phyloP scores from a whole-genome alignment of 2,113 vertebrate genomes.

The Oncorhynchus mykiss region DNA sequence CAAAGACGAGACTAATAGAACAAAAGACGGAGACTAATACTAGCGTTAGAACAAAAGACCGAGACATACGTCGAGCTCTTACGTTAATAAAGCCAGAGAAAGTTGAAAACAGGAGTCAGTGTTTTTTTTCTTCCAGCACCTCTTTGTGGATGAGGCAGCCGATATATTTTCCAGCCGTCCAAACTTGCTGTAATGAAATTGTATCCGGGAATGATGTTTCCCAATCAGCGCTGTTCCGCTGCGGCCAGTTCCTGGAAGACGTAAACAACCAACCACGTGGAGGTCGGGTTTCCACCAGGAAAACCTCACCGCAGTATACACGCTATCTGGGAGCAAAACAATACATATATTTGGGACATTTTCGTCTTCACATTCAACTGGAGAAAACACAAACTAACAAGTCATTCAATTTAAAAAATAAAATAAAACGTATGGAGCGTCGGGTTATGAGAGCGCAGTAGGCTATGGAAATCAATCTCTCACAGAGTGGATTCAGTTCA shows the following conservation, averaged over 20 bases:
- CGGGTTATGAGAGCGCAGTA: background rate
- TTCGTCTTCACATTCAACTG: background rate
- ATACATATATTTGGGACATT: background rate
- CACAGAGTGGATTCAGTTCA: background rate
- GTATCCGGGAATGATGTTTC: conserved; percentile 51
- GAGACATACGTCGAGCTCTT: conserved; percentile 35
- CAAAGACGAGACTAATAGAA: background rate
- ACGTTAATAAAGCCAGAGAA: background rate
- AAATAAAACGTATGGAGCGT: too few species aligned
- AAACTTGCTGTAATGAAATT: conserved; percentile 40
- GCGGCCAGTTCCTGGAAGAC: conserved; percentile 50
- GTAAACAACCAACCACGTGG: conserved; percentile 72
- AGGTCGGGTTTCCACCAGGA: conserved; percentile 46
- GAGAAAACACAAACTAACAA: background rate
- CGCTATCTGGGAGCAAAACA: conserved; percentile 8
- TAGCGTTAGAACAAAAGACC: conserved; percentile 13
- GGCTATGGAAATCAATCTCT: background rate
- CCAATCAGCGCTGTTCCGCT: conserved; percentile 32
- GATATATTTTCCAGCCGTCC: conserved; percentile 11
- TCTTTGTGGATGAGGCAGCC: background rate
- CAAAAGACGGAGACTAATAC: background rate
- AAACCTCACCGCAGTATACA: conserved; percentile 32
- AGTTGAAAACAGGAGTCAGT: conserved; percentile 16
- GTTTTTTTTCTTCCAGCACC: conserved; percentile 16
- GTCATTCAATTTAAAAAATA: background rate